Evolutionary conservation across 64 coral and sea anemone genomes (phyloP).

Genomic region (Montipora cactus): DNA sequence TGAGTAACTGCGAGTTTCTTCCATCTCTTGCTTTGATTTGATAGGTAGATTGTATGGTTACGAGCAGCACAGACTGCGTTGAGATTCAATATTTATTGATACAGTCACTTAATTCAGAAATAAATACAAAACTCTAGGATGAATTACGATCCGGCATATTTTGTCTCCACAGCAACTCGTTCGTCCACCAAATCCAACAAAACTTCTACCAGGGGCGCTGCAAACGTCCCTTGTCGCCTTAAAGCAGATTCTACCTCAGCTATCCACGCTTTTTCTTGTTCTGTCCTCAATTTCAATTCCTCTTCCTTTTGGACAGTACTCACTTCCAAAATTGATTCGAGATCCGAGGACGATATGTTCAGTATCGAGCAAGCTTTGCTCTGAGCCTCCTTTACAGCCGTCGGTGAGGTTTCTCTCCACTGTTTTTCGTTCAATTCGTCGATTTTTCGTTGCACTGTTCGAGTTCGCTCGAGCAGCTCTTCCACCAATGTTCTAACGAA

Average conservation of each 20-base stretch:
- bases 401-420: constrained; percentile 33
- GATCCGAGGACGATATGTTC: constrained; percentile 69
- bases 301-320: background rate
- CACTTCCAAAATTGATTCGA: constrained; percentile 66
- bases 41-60: too few species aligned
- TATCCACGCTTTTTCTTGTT: constrained; percentile 23
- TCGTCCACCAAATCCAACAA: constrained; percentile 68
- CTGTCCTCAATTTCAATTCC: background rate
- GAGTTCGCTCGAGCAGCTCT: constrained; percentile 22
- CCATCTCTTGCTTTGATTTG: too few species aligned
- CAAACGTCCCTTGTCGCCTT: constrained; percentile 63
- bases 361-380: constrained; percentile 79
- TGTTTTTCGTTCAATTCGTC: constrained; percentile 21
- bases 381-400: constrained; percentile 62
- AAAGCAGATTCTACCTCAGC: constrained; percentile 23
- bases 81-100: too few species aligned
- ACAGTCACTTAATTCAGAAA: background rate
- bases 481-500: constrained; percentile 74
- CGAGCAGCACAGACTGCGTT: too few species aligned
- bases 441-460: constrained; percentile 4
- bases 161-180: constrained; percentile 29
- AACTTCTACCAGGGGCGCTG: constrained; percentile 51
- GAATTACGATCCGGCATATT: background rate
- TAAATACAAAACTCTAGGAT: too few species aligned
- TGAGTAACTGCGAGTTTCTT: too few species aligned